Percentiles rank a stretch among this genome's conserved stretches.
phyloP scores from a whole-genome alignment of 2,888 invertebrate genomes.

The Acrocyrtus sp. region DNA sequence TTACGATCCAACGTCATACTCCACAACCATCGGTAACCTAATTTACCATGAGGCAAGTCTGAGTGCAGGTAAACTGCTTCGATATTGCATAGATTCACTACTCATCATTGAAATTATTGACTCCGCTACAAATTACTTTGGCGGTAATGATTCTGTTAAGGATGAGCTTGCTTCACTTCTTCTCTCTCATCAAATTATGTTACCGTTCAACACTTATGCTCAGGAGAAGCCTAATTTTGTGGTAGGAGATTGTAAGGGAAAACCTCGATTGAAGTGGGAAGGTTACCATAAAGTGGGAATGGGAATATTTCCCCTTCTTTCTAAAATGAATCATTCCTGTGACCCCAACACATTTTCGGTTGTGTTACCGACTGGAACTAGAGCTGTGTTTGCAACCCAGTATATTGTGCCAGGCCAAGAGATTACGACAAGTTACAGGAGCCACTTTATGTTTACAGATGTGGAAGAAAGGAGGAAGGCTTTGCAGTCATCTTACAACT shows the following conservation, averaged over 20 bases:
- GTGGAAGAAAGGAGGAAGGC: constrained; percentile 71
- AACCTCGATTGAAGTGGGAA: no score
- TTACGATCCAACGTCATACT: constrained; percentile 66
- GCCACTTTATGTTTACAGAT: constrained; percentile 77
- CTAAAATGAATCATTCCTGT: constrained; percentile 89
- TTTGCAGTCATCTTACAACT: constrained; percentile 81
- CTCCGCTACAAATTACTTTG: constrained; percentile 71
- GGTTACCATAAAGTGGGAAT: constrained; percentile 74
- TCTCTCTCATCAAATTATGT: constrained; percentile 81
- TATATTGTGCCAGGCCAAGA: constrained; percentile 76
- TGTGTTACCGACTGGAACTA: constrained; percentile 66
- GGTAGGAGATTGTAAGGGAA: no score
- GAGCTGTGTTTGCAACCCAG: constrained; percentile 72
- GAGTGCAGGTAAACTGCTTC: constrained; percentile 77
- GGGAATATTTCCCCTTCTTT: constrained; percentile 81
- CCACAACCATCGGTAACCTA: constrained; percentile 71
- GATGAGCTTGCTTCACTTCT: constrained; percentile 74
- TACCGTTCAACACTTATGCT: constrained; percentile 87
- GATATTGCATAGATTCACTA: constrained; percentile 74
- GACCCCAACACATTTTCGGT: constrained; percentile 80
- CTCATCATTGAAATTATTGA: constrained; percentile 74
- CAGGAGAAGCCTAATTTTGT: constrained; percentile 70
- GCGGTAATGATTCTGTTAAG: constrained; percentile 64
- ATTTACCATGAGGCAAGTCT: constrained; percentile 76
- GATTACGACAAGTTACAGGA: constrained; percentile 84